Base-by-base conservation (phyloP, 2,113 vertebrate genomes). In the Nothobranchius furzeri region DNA sequence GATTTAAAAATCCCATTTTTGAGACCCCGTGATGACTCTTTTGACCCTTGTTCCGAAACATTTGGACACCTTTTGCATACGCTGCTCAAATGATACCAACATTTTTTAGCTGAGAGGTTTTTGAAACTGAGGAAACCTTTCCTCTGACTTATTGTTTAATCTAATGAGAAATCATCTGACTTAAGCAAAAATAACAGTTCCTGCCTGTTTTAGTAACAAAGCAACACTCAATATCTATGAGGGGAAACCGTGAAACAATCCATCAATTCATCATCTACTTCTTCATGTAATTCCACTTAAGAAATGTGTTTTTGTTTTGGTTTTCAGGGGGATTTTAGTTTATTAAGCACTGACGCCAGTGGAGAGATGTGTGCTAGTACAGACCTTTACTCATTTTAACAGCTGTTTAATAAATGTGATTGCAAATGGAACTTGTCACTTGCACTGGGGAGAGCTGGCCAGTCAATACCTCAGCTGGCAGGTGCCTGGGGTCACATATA, bases 351-450 rank as follows among this genome's bases (percentile, higher is more conserved):
- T 65, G 82, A 88, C 88, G 68, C 84, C 56, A 69, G 66, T 64
- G 70, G 73, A 71, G 88, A 48, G 81, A 81, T 42, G 59, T 61
- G 71, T 71, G 68, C 63, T 25, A 68, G 86, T 75, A 64, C 61
- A 56, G 72, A 83, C 73, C 69, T 87, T 93, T 87, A 89, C 78
- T 93, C 91, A 92, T 91, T 92, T 91, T 92, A 93, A 93, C 91
- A 93, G 88, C 89, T 87, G 76, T 82, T 92, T 92, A 93, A 94
- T 93, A 94, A 93, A 93, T 93, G 91, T 78, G 88, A 91, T 91
- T 89, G 89, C 91, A 93, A 94, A 93, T 93, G 89, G 91, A 90
- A 92, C 90, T 92, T 92, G 93, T 93, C 92, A 93, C 89, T 87
- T 87, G 88, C 83, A 75, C 85, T 87, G 73, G 88, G 84, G 89